Evolutionary conservation across 2,888 invertebrate species (phyloP), one percentile per base, ranked within the genome.

Genomic region (Andrena haemorrhoa): DNA sequence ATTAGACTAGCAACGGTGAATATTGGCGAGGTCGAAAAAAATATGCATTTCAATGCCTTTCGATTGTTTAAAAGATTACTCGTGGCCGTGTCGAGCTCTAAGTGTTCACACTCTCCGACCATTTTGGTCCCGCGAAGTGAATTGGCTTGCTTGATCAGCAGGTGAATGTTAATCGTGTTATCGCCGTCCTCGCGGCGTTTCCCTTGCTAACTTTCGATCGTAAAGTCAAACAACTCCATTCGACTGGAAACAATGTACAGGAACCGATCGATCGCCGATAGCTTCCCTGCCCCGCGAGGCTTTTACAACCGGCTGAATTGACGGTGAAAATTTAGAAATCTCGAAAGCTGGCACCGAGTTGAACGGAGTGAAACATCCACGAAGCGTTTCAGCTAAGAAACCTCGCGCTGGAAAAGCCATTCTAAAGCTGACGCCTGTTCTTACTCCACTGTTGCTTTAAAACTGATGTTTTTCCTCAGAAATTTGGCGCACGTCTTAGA

Each of bases 291-390:
- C 4, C 33, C 4, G 4, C 23, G 60, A 60, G 56, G 49, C 31
- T 69, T 70, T 70, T 73, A 71, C 74, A 41, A 75, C 69, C 60
- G 49, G 51, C 56, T 60, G 53, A 77, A 75, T 73, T 69, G 26
- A 23, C 35, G 35, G 72, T 78, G 85, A 75, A 82, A 78, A 82
- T 72, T 85, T 82, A 76, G 82, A 85, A 85, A 85, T 82, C 86
- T 71, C 60, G 78, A 75, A 73, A 82, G 86, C n/a, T 73, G 69
- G 26, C 29, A 47, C 53, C 56, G 73, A 60, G 7, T 12, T 31
- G 66, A n/a, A 58, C 51, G 41, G 26, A 64, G 53, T 29, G 75
- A 68, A 61, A 75, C 23, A 61, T 26, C 26, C 41, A n/a, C 31
- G 6, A 47, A n/a, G n/a, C 20, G 26, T 26, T 47, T 56, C 12